A percentile compares a stretch with the other conserved stretches of the same genome.
These are phyloP conservation scores for Mastacembelus armatus DNA, from an alignment of 2,797 vertebrate genomes.

Conservation along the genomic window DNA sequence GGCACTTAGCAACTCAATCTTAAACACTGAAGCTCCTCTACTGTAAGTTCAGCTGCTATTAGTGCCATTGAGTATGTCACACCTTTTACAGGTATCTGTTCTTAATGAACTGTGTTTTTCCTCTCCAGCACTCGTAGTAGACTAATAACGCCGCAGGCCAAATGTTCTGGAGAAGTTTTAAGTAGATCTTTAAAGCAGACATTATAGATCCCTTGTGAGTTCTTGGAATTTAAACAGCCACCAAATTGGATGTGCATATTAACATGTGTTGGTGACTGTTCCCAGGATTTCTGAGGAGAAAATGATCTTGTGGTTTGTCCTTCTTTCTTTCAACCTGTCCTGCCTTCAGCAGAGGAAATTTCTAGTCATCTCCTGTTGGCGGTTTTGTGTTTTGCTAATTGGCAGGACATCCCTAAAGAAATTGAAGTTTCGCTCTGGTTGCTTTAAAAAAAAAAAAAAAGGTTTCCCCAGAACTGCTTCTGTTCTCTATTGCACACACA, in stretches of 20 bases:
- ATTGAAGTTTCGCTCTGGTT: constrained; percentile 22
- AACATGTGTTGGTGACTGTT: constrained; percentile 40
- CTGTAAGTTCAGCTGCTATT: background rate
- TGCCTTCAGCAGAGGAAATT: constrained; percentile 4
- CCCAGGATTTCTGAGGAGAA: constrained; percentile 32
- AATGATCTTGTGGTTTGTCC: constrained; percentile 4
- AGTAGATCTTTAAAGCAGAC: constrained; percentile 60
- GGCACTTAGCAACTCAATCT: background rate
- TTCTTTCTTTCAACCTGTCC: constrained; percentile 3
- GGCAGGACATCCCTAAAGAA: constrained; percentile 18
- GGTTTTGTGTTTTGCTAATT: constrained; percentile 25
- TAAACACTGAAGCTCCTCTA: background rate
- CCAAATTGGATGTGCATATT: background rate
- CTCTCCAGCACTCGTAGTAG: constrained; percentile 43
- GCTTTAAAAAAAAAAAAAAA: constrained; percentile 17
- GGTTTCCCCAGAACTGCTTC: constrained; percentile 21
- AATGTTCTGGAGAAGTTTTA: constrained; percentile 34
- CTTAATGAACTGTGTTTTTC: constrained; percentile 62
- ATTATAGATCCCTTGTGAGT: constrained; percentile 41
- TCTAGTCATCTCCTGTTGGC: constrained; percentile 4
- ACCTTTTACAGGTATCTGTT: constrained; percentile 25
- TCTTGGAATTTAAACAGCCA: constrained; percentile 28
- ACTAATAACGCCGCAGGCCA: constrained; percentile 39
- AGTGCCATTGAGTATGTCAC: background rate
- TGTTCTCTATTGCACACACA: background rate